Conservation (phyloP, 2,113 vertebrate species). For the Tonatia bakeri region DNA sequence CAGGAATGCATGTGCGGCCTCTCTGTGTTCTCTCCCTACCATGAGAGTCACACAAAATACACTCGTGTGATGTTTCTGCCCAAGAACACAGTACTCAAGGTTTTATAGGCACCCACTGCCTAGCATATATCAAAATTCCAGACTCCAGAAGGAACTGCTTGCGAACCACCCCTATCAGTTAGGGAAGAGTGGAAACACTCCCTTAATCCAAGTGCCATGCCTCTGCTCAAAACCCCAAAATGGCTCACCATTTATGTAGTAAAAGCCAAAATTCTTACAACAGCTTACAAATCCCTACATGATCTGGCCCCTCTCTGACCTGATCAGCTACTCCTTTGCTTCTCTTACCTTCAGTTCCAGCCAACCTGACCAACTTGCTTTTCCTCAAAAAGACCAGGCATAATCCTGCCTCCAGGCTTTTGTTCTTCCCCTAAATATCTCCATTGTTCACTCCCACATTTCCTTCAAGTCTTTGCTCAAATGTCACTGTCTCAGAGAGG, state of each 20-base stretch:
- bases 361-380: neutral
- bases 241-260: neutral
- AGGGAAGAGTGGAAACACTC: neutral
- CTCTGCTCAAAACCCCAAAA: slow-evolving; percentile 23
- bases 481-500: no score
- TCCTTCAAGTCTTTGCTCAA: no score
- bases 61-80: neutral
- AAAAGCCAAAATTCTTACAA: neutral
- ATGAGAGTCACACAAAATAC: neutral
- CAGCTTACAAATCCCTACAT: neutral
- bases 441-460: no score
- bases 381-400: neutral
- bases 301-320: neutral
- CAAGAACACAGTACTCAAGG: neutral
- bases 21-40: neutral
- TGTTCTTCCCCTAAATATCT: no score
- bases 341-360: neutral
- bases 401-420: neutral
- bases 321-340: neutral
- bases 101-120: neutral
- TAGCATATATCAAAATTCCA: neutral
- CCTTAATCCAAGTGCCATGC: neutral
- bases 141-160: neutral
- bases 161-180: neutral
- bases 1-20: neutral